Evolutionary conservation across 2,888 invertebrate genomes (phyloP).

Genomic region (Coleophora deauratella): DNA sequence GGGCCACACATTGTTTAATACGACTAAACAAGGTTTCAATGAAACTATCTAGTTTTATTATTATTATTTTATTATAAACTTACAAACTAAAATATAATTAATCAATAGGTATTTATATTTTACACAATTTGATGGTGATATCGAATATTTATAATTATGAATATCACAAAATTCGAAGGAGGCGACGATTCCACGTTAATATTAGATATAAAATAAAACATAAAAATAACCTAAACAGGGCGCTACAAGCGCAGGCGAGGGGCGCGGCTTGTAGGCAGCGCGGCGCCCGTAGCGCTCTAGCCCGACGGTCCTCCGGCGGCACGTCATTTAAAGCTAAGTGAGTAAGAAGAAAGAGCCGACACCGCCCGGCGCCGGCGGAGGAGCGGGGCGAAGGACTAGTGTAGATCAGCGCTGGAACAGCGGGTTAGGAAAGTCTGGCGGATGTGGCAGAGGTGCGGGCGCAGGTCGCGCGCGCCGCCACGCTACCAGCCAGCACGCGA

Average conservation of each 20-base stretch:
- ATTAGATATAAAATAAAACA: conserved; percentile 36
- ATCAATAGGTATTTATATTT: conserved; percentile 51
- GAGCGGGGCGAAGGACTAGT: conserved; percentile 65
- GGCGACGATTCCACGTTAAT: conserved; percentile 64
- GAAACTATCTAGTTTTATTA: conserved; percentile 29
- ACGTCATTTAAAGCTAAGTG: conserved; percentile 58
- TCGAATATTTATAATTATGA: conserved; percentile 63
- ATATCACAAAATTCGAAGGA: conserved; percentile 72
- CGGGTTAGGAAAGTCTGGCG: conserved; percentile 96
- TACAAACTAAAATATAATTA: conserved; percentile 39
- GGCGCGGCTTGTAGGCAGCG: conserved; percentile 22
- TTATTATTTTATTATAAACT: conserved; percentile 33
- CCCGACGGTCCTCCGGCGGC: conserved; percentile 71
- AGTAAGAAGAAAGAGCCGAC: conserved; percentile 62
- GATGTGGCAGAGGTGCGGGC: conserved; percentile 93
- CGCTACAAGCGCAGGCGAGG: conserved; percentile 60
- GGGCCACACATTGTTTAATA: too few species aligned
- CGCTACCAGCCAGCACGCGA: conserved; percentile 96
- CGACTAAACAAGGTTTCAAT: neutral
- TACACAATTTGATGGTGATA: conserved; percentile 66
- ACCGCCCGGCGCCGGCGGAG: conserved; percentile 72
- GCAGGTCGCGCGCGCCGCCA: conserved; percentile 90
- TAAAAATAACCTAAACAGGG: conserved; percentile 48
- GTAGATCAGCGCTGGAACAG: conserved; percentile 77
- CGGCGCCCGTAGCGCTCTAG: conserved; percentile 60